Evolutionary conservation across 1,140 invertebrate species (phyloP).

Genomic region (Druon quercuslanigerum): DNA sequence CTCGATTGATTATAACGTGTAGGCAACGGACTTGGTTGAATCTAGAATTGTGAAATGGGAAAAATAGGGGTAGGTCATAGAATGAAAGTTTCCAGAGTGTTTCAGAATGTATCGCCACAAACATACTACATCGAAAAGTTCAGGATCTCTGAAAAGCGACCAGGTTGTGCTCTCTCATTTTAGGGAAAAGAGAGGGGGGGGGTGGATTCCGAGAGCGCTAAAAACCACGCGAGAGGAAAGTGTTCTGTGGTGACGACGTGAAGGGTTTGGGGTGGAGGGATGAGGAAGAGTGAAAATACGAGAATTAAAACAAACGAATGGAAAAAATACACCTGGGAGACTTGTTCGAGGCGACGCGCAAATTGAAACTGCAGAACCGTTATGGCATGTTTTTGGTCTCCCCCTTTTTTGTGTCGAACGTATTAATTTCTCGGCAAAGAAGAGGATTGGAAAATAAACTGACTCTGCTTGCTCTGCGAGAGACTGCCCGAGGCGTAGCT

Average conservation of each 20-base stretch:
- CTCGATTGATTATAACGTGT: too few species aligned
- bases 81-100: neutral
- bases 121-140: neutral
- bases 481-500: conserved; percentile 12
- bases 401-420: conserved; percentile 6
- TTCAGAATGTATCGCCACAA: neutral
- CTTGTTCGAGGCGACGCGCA: conserved; percentile 63
- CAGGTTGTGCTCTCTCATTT: conserved; percentile 1
- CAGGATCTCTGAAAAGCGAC: neutral
- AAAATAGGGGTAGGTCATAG: neutral
- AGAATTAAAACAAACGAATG: conserved; percentile 62
- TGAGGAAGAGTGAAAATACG: conserved; percentile 40
- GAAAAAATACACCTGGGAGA: conserved; percentile 51
- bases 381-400: conserved; percentile 2
- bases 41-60: too few species aligned
- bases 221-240: conserved; percentile 26
- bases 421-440: conserved; percentile 24
- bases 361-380: conserved; percentile 56
- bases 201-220: neutral
- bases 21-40: too few species aligned
- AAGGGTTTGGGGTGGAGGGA: conserved; percentile 32
- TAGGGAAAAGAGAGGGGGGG: neutral
- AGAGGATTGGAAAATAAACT: conserved; percentile 23
- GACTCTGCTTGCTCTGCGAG: conserved; percentile 16
- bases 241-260: conserved; percentile 12